Evolutionary conservation across 2,888 invertebrate genomes (phyloP), one percentile per base, ranked within the genome.

Genomic region (Drosophila sordidapex): DNA sequence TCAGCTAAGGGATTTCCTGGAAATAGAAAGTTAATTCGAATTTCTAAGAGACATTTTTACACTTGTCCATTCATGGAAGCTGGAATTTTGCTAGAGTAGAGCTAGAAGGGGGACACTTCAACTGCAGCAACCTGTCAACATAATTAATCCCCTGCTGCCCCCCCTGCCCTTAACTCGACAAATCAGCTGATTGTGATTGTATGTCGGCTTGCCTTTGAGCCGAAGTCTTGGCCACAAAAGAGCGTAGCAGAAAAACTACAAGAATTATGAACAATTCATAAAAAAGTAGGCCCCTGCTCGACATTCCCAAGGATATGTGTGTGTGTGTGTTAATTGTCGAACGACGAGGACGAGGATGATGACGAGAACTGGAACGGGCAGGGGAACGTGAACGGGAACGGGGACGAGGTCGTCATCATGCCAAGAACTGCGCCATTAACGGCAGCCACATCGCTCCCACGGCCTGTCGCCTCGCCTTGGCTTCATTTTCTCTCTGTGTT

Each of bases 261-360:
- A n/a, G 66, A 80, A 80, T 74, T 83, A 86, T 79, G 87, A 87
- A 79, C 82, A 88, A 88, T 83, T 87, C 83, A 86, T 86, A 87
- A 59, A 82, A 83, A 82, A 82, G 77, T 80, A 84, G 87, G 76
- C 65, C 69, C 71, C 59, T 78, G 86, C 72, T 78, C 85, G 83
- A 85, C 71, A 82, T 86, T 83, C 88, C 83, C 78, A 83, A 88
- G 86, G 88, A 86, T 83, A 82, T 70, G 4, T 82, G 81, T 81
- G 27, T 81, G 27, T 53, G 38, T 87, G 86, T 80, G 88, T 86
- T 87, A 87, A 87, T 89, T 87, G 89, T 81, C 76, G 67, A 66
- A 21, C 38, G 48, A 74, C 27, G 60, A 59, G 76, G 63, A 70
- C 60, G 40, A 56, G 49, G 25, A 58, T 25, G 67, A 57, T 13